Conservation (phyloP, 2,113 vertebrate genomes). For the Sardina pilchardus region DNA sequence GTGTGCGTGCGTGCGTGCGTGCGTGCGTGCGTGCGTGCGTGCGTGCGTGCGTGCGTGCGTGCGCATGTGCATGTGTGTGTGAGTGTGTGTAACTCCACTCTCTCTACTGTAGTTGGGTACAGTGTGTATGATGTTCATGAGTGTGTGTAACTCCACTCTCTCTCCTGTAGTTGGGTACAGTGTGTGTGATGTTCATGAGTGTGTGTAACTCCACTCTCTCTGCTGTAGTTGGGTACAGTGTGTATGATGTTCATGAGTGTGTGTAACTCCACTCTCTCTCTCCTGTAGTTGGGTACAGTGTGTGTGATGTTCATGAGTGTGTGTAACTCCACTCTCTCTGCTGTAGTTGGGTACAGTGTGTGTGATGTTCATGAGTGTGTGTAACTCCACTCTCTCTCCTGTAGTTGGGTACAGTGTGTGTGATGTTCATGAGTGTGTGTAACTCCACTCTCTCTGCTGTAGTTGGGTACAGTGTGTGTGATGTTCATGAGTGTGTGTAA, state of each 20-base stretch:
- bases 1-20: not conserved
- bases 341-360: conserved; percentile 89
- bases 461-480: conserved; percentile 87
- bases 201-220: not conserved
- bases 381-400: conserved; percentile 28
- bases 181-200: not conserved
- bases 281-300: conserved; percentile 86
- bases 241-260: conserved; percentile 47
- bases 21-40: not conserved
- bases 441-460: conserved; percentile 36
- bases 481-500: not conserved
- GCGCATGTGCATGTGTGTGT: conserved; percentile 3
- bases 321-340: not conserved
- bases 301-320: conserved; percentile 47
- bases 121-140: conserved; percentile 73
- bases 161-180: too few relatives aligned
- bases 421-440: not conserved
- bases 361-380: not conserved
- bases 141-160: not conserved
- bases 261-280: not conserved
- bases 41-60: not conserved
- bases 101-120: conserved; percentile 81
- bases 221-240: conserved; percentile 86
- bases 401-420: conserved; percentile 88
- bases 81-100: not conserved